Evolutionary conservation across 2,797 vertebrate genomes (phyloP), one percentile per base, ranked within the genome.

Genomic region (Lithobates pipiens): DNA sequence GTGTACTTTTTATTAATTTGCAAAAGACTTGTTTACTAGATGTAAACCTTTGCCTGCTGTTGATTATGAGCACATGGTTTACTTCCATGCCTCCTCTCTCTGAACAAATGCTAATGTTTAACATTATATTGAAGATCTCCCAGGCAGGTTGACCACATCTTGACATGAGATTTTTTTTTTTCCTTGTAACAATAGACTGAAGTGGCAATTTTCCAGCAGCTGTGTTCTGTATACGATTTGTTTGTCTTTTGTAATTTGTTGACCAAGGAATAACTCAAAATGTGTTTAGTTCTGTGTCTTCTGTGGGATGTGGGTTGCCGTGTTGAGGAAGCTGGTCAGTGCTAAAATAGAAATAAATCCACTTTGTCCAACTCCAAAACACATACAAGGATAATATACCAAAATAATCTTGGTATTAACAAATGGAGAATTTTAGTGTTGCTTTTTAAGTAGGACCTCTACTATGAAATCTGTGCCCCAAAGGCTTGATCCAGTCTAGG

Each of bases 161-260:
- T 18, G 3, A 54, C 50, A 18, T 54, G 15, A 4, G 16, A 54
- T 18, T 39, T 39, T 32, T 10, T 32, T 10, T 29, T 18, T 54
- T 54, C 15, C 16, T 54, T 5, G 3, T 18, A 16, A 54, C 23
- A 65, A 25, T 25, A 13, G 23, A 23, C 61, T n/a, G 7, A 25
- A 65, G 25, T 76, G 5, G 16, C 27, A 23, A 70, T 57, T 5
- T 18, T 34, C 15, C 23, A 61, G 34, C 75, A 72, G 65, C 61
- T 84, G 82, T 71, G 10, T 71, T 42, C n/a, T 44, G 75, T 84
- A 77, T 5, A 76, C 63, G 72, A 11, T 71, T 57, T 84, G 27
- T 77, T 77, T 84, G 69, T 71, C 10, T 81, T 50, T 72, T 42
- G 79, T 63, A 73, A 71, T 29, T 71, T 42, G 11, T 27, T 34